A percentile compares a stretch with the other conserved stretches of the same genome.
phyloP scores from a whole-genome alignment of 2,113 vertebrate genomes.

The Murina feae region DNA sequence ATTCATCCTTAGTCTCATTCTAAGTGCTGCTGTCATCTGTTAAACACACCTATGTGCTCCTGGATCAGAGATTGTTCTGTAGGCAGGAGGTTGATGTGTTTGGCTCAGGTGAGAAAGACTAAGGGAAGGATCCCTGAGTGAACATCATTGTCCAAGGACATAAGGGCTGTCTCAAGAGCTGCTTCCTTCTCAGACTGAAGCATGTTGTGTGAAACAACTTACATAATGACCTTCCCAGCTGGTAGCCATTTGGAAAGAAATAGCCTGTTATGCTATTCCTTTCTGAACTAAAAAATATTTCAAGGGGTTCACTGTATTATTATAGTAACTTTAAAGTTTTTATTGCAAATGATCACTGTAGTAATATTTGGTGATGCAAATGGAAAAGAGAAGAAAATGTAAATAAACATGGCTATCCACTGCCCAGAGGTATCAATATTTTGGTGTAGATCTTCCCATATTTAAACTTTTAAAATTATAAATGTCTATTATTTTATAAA shows the following conservation, averaged over 20 bases:
- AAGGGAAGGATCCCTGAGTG: background rate
- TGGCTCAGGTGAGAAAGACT: background rate
- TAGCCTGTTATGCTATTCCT: background rate
- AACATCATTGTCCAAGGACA: background rate
- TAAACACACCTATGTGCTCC: background rate
- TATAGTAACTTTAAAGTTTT: background rate
- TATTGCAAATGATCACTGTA: background rate
- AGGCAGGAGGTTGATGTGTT: background rate
- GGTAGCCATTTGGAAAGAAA: slow-evolving; percentile 15
- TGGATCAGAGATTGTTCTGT: background rate
- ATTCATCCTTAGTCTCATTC: background rate
- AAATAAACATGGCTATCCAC: background rate
- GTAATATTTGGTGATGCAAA: background rate
- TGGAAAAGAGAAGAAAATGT: background rate
- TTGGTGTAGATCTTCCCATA: background rate
- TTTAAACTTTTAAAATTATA: background rate
- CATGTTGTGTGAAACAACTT: background rate
- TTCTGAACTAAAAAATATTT: slow-evolving; percentile 24
- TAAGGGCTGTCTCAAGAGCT: background rate
- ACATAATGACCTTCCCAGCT: slow-evolving; percentile 45
- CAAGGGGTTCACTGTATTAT: background rate
- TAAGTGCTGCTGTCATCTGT: background rate
- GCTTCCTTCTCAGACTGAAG: background rate
- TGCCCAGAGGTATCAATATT: background rate
- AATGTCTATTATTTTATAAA: background rate